Percentiles rank a stretch among this genome's conserved stretches.
Evolutionary conservation across 2,888 invertebrate genomes (phyloP).

Genomic region (Limenitis arthemis): DNA sequence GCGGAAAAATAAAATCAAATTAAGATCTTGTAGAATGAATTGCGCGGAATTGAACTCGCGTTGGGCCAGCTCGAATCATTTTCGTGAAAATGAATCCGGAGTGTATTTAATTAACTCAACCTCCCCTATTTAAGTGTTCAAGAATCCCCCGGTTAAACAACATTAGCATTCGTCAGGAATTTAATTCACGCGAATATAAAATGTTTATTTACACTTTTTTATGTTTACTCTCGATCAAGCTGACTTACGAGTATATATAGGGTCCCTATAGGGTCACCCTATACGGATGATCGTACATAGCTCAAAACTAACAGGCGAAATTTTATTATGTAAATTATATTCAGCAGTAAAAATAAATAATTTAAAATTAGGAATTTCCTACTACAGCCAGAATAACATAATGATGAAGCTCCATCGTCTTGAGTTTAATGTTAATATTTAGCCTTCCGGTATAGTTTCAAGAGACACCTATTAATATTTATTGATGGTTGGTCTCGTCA

Average conservation of each 20-base stretch:
- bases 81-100: conserved; percentile 65
- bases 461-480: too few relatives aligned
- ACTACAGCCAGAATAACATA: conserved; percentile 22
- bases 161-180: conserved; percentile 66
- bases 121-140: conserved; percentile 63
- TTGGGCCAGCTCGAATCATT: conserved; percentile 63
- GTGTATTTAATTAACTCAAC: conserved; percentile 68
- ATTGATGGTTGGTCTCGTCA: conserved; percentile 57
- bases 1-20: conserved; percentile 53
- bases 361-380: too few relatives aligned
- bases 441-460: too few relatives aligned
- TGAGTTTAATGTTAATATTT: too few relatives aligned
- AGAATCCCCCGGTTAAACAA: conserved; percentile 68
- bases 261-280: conserved; percentile 31
- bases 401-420: too few relatives aligned
- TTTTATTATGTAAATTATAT: too few relatives aligned
- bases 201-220: conserved; percentile 56
- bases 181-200: conserved; percentile 56
- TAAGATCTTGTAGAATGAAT: conserved; percentile 50
- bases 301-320: conserved; percentile 7
- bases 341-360: too few relatives aligned
- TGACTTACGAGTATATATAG: too few relatives aligned
- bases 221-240: conserved; percentile 34
- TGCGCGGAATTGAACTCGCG: conserved; percentile 47
- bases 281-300: conserved; percentile 31